Conservation (phyloP, 2,113 vertebrate genomes). For the Geococcyx californianus region DNA sequence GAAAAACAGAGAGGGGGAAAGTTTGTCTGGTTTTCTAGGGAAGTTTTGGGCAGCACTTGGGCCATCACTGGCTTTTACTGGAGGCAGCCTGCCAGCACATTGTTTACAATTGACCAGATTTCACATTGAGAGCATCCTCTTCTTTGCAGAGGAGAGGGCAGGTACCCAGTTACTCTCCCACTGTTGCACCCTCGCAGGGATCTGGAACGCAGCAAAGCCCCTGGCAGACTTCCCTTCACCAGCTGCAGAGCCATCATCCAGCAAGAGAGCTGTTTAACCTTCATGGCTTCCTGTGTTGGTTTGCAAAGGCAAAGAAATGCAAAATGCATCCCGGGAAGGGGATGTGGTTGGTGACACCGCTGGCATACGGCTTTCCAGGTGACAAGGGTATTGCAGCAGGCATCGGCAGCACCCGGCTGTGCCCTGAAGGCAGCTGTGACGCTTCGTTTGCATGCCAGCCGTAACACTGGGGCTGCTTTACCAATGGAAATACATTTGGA, state of each 20-base stretch:
- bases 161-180: not conserved
- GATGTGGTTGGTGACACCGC: not conserved
- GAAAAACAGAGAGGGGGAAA: not conserved
- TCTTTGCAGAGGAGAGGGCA: not conserved
- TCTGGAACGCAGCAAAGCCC: not conserved
- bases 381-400: not conserved
- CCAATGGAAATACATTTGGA: not conserved
- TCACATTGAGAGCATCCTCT: not conserved
- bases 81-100: not conserved
- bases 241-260: not conserved
- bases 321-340: not conserved
- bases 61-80: not conserved
- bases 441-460: not conserved
- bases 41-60: not conserved
- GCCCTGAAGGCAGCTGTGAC: not conserved
- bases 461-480: fast-evolving
- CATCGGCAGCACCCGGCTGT: not conserved
- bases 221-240: not conserved
- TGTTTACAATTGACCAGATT: not conserved
- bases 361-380: not conserved
- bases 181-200: fast-evolving
- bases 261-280: not conserved
- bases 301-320: not conserved
- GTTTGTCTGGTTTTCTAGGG: not conserved
- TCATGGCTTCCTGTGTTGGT: not conserved